Base-by-base conservation (phyloP, 2,888 invertebrate genomes). In the Leistus spinibarbis region DNA sequence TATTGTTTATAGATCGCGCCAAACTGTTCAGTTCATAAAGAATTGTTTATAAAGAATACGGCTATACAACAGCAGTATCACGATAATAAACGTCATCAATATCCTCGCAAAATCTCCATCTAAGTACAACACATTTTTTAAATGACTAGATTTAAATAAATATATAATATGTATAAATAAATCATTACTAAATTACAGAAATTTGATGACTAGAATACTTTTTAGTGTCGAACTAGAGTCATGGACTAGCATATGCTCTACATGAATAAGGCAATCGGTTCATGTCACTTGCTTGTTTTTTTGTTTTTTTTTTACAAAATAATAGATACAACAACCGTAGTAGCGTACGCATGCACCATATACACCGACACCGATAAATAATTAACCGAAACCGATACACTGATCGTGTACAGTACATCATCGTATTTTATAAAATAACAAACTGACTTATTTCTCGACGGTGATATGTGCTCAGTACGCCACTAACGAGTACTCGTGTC, bases 261-360 rank as follows among this genome's bases (percentile, higher is more conserved):
- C 66, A 67, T 73, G 74, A 75, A 75, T 75, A 75, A 75, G 74
- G 74, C 74, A 75, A 75, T 75, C 74, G 74, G 69, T 75, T 75
- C 74, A 63, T 75, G 74, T 75, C 74, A 75, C 68, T 63, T 75
- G 74, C 74, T 75, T 40, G 40, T 40, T 40, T 40, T 40, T 40
- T 40, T 40, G n/a, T n/a, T 27, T 27, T 69, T 75, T 68, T 69
- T 75, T 69, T 75, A 69, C 74, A 75, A 75, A 75, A 75, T 73
- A 73, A 73, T 73, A 73, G 27, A 65, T 72, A 72, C 72, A 72
- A 72, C 72, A 53, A 27, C 65, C 72, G 72, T 54, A 64, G 65
- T 72, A 54, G 56, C 65, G 54, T 65, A 72, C 71, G 54, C 63
- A 54, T 63, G 22, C 54, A 71, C 64, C 20, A 62, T 20, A 71